Percentiles rank a stretch among this genome's conserved stretches.
Conservation (phyloP, 2,797 vertebrate genomes). For the Forpus xanthops region DNA sequence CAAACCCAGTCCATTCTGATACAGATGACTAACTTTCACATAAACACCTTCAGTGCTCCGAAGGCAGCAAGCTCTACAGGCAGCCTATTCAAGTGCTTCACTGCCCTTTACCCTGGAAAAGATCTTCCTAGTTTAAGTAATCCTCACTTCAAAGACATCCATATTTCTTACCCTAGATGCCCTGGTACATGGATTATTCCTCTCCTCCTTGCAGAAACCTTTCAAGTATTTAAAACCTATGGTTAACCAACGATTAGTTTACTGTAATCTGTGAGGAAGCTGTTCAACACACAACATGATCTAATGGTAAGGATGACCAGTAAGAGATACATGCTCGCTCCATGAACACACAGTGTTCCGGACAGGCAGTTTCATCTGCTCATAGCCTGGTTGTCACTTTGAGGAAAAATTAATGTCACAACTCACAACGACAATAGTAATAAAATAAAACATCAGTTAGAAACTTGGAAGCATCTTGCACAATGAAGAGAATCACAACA, state of each 20-base stretch:
- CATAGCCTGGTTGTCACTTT: background rate
- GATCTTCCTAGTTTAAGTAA: background rate
- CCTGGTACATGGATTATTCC: background rate
- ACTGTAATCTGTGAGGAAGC: background rate
- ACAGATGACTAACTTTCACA: background rate
- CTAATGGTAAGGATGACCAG: background rate
- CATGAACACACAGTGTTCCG: background rate
- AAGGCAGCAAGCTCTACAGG: background rate
- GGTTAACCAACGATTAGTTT: background rate
- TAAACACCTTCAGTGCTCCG: background rate
- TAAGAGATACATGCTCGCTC: background rate
- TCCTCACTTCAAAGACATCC: background rate
- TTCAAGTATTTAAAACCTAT: background rate
- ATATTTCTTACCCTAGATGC: background rate
- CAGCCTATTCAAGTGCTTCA: background rate
- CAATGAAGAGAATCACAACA: background rate
- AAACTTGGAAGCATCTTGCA: background rate
- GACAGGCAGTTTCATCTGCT: background rate
- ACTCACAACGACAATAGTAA: background rate
- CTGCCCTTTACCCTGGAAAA: background rate
- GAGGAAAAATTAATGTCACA: background rate
- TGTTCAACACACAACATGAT: background rate
- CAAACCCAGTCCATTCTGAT: background rate
- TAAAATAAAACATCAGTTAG: background rate
- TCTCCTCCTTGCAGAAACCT: background rate